These are phyloP conservation scores for Lottia scabra DNA, from an alignment of 2,888 invertebrate species.

Conservation along the genomic window DNA sequence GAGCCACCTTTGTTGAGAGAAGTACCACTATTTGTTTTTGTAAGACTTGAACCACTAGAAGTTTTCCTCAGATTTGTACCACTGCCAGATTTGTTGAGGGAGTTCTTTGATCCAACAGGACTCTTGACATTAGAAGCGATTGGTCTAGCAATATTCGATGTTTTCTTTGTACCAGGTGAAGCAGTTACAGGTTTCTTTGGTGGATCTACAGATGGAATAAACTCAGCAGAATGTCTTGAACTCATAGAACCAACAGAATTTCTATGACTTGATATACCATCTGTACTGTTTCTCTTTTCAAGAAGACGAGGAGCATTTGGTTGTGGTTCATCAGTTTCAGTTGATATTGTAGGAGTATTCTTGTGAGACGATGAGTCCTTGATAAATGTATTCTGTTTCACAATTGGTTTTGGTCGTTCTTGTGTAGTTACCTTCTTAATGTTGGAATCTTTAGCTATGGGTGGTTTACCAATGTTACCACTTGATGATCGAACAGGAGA, in stretches of 20 bases:
- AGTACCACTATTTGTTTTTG: constrained; percentile 40
- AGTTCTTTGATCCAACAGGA: constrained; percentile 22
- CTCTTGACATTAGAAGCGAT: not conserved
- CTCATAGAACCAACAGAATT: constrained; percentile 19
- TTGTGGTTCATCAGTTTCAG: constrained; percentile 1
- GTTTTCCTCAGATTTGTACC: constrained; percentile 41
- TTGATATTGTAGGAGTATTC: constrained; percentile 41
- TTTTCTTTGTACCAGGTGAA: constrained; percentile 6
- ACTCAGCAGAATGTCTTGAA: constrained; percentile 26
- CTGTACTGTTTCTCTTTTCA: constrained; percentile 25
- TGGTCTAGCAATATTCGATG: constrained; percentile 22
- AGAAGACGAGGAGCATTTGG: constrained; percentile 8
- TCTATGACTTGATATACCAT: constrained; percentile 8
- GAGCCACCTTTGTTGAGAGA: constrained; percentile 33
- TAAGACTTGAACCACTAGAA: constrained; percentile 45
- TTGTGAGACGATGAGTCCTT: constrained; percentile 76
- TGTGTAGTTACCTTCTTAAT: not conserved
- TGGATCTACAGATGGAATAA: constrained; percentile 37
- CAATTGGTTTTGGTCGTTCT: constrained; percentile 66
- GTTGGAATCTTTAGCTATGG: not conserved
- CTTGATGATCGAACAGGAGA: not conserved
- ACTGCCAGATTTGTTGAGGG: constrained; percentile 39
- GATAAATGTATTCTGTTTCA: constrained; percentile 91
- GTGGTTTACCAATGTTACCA: not conserved
- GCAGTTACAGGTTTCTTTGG: constrained; percentile 16